Evolutionary conservation across 2,797 vertebrate genomes (phyloP).

Genomic region (Picus viridis): DNA sequence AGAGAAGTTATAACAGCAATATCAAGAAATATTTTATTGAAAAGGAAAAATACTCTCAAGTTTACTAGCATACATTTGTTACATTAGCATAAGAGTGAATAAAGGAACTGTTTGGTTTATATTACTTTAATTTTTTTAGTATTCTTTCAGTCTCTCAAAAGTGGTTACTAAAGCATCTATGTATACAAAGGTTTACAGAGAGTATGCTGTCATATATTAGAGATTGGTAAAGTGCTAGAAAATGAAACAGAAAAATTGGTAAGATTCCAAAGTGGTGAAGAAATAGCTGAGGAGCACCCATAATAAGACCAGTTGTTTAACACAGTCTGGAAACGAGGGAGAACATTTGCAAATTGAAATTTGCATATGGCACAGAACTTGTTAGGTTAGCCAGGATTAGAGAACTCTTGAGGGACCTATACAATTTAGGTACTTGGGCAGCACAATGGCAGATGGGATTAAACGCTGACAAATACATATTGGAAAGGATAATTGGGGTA

Average conservation of each 20-base stretch:
- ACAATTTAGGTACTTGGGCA: slow-evolving; percentile 57
- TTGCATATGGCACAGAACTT: slow-evolving; percentile 59
- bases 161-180: neutral
- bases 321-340: slow-evolving; percentile 43
- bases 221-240: neutral
- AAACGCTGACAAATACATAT: slow-evolving; percentile 66
- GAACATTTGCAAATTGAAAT: slow-evolving; percentile 51
- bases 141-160: neutral
- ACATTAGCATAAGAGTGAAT: neutral
- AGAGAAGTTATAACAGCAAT: neutral
- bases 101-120: neutral
- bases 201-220: neutral
- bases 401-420: slow-evolving; percentile 46
- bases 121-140: neutral
- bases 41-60: neutral
- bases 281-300: neutral
- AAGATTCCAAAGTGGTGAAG: slow-evolving; percentile 9
- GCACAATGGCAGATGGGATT: slow-evolving; percentile 67
- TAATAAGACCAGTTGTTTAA: slow-evolving; percentile 49
- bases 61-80: neutral
- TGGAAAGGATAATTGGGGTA: slow-evolving; percentile 69
- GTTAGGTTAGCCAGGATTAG: slow-evolving; percentile 42
- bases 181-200: neutral
- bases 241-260: neutral
- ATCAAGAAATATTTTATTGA: neutral